Conservation (phyloP, 2,113 vertebrate species). For the Daubentonia madagascariensis region DNA sequence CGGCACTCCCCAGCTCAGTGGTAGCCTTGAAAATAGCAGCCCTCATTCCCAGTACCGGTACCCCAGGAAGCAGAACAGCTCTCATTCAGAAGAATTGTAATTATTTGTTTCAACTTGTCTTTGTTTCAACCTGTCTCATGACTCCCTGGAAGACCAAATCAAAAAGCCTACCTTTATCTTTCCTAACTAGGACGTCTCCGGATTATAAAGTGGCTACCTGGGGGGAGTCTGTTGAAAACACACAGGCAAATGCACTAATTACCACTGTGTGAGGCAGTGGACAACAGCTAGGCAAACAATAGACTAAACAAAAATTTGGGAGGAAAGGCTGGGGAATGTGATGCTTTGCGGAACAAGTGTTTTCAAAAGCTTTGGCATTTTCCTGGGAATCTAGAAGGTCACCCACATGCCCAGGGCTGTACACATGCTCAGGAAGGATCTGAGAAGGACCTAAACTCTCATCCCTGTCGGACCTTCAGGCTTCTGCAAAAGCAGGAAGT, state of each 20-base stretch:
- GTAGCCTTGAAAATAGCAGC: neutral
- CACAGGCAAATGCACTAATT: neutral
- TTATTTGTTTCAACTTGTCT: neutral
- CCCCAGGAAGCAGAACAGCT: neutral
- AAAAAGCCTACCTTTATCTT: neutral
- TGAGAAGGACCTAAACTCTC: neutral
- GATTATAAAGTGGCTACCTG: neutral
- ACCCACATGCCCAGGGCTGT: neutral
- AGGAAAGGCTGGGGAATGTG: neutral
- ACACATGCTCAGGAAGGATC: neutral
- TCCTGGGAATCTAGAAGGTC: neutral
- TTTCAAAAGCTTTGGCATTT: neutral
- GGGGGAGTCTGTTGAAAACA: neutral
- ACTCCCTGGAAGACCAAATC: neutral
- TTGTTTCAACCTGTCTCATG: neutral
- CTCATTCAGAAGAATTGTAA: neutral
- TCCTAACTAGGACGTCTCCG: neutral
- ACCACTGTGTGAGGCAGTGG: neutral
- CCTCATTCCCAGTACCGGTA: too few species aligned
- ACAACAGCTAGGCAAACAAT: too few species aligned
- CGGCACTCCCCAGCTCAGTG: neutral
- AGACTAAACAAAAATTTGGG: neutral
- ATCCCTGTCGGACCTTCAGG: neutral
- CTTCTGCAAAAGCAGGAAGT: neutral
- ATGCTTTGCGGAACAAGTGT: neutral